Evolutionary conservation across 2,797 vertebrate species (phyloP), one percentile per base, ranked within the genome.

Genomic region (Phoebastria nigripes): DNA sequence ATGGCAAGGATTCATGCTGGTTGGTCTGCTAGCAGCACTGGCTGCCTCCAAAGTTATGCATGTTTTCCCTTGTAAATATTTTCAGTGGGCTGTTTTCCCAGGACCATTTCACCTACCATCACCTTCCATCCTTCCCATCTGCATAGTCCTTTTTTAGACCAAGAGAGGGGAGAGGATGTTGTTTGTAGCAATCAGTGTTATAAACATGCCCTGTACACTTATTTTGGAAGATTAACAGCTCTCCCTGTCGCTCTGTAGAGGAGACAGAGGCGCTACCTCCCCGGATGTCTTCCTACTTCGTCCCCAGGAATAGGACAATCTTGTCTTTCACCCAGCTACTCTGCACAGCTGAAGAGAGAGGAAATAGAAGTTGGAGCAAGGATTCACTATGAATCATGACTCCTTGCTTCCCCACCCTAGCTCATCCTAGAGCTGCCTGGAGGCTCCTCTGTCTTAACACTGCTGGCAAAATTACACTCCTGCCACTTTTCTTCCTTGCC

Each of bases 61-160:
- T 87, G 71, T 77, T 93, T 93, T 89, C 31, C 5, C 46, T 65
- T 91, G 89, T 88, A 93, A 96, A 93, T 92, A 93, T 92, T 94
- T 95, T 93, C 55, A 91, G 66, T 86, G 67, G 41, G 55, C 49
- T 87, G 12, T 91, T 92, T 92, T 92, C 54, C 73, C 70, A 89
- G 58, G 74, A 51, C 31, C 19, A 6, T 92, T 95, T 95, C 37
- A 8, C 63, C 82, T 92, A 81, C 87, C 61, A 41, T 82, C 76
- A 76, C 89, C 84, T 93, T 90, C 71, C 14, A 66, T 79, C 58
- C 46, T 89, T 58, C 35, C 67, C 3, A 3, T 73, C 89, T 72
- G 51, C 35, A 39, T 21, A 79, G 37, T 46, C 15, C 15, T 37
- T 65, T 90, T 88, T 89, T 73, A 84, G 74, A 65, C 29, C 8